Conservation (phyloP, 2,888 invertebrate species). For the Augiades crinisus region DNA sequence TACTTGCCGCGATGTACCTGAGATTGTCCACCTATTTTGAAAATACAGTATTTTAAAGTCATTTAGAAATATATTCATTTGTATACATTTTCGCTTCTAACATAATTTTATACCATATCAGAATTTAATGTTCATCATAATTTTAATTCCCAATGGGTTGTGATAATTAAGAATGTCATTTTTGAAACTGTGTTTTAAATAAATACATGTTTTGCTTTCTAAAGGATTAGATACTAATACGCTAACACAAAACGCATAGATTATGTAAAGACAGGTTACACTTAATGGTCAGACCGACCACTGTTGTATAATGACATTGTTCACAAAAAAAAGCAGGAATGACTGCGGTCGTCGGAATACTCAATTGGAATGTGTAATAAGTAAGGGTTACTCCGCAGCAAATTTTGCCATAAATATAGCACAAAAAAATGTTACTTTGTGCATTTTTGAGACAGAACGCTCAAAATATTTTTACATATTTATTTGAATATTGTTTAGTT, state of each 20-base stretch:
- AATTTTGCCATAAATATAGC: constrained; percentile 3
- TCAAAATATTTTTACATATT: constrained; percentile 9
- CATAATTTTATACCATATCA: not conserved
- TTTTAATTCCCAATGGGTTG: not conserved
- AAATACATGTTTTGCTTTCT: not conserved
- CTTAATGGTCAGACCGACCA: not conserved
- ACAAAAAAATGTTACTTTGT: not conserved
- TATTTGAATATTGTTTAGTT: constrained; percentile 1
- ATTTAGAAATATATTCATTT: too few relatives aligned
- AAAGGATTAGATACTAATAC: too few relatives aligned
- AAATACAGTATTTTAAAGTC: too few relatives aligned
- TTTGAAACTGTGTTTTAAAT: not conserved
- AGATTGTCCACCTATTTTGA: too few relatives aligned
- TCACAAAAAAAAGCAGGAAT: not conserved
- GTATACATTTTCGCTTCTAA: too few relatives aligned
- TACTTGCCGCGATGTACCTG: too few relatives aligned
- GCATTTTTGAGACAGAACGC: not conserved
- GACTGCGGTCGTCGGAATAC: not conserved
- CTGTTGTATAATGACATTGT: not conserved
- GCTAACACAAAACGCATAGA: too few relatives aligned
- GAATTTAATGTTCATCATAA: not conserved
- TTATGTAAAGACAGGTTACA: not conserved
- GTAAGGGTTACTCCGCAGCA: not conserved
- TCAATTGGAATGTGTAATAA: not conserved
- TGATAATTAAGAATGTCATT: not conserved